Percentiles rank a stretch among this genome's conserved stretches.
Conservation (phyloP, 2,113 vertebrate species). For the Macroglossus sobrinus region DNA sequence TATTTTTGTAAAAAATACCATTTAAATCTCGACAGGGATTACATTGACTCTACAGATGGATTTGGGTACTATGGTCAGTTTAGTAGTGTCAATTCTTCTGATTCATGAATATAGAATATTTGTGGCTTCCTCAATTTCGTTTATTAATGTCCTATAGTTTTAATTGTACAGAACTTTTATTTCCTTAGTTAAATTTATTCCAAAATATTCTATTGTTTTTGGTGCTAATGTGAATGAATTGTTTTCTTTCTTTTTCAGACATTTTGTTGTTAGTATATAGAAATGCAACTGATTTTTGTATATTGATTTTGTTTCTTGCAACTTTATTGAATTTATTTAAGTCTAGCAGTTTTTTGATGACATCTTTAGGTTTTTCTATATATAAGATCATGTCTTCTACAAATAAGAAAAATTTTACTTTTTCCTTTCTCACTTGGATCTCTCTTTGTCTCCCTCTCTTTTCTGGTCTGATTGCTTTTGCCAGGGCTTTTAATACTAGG, state of each 20-base stretch:
- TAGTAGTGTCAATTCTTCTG: not conserved
- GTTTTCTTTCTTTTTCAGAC: not conserved
- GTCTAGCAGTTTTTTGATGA: not conserved
- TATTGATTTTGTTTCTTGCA: not conserved
- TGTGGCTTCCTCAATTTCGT: not conserved
- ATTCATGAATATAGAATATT: not conserved
- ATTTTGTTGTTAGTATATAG: not conserved
- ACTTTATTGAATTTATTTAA: not conserved
- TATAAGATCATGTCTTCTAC: not conserved
- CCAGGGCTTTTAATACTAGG: not conserved
- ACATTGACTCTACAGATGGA: not conserved
- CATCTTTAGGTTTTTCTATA: not conserved
- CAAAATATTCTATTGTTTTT: not conserved
- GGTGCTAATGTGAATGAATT: not conserved
- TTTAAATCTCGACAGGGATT: not conserved
- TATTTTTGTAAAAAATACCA: not conserved
- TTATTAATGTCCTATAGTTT: not conserved
- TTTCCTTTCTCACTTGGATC: not conserved
- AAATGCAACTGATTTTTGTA: not conserved
- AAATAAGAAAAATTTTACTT: not conserved
- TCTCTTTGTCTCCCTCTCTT: not conserved
- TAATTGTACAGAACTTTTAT: not conserved
- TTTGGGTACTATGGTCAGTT: not conserved
- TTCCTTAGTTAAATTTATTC: not conserved
- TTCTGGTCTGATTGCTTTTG: not conserved